Percentiles rank a stretch among this genome's conserved stretches.
Conservation (phyloP, 1,140 invertebrate genomes). For the Prorops nasuta region DNA sequence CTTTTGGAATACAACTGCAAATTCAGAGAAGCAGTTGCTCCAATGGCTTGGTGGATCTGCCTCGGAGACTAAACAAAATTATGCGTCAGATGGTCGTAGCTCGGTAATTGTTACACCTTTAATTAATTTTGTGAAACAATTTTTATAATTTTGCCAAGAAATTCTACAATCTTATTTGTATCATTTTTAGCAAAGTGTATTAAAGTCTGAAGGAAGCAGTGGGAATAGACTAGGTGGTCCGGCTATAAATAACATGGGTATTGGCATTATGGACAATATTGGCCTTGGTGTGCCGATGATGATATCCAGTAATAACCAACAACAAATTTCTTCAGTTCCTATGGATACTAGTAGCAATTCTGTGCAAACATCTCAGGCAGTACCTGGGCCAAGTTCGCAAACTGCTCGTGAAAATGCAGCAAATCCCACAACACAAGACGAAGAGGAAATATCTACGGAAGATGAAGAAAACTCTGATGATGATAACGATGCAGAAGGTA, state of each 20-base stretch:
- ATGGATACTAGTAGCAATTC: constrained; percentile 44
- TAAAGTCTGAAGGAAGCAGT: constrained; percentile 48
- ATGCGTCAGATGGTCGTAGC: constrained; percentile 41
- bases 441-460: constrained; percentile 47
- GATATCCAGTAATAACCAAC: constrained; percentile 42
- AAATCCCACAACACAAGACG: constrained; percentile 37
- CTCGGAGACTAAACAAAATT: constrained; percentile 50
- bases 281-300: constrained; percentile 46
- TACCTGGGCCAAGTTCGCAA: constrained; percentile 48
- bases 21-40: constrained; percentile 60
- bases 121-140: not conserved
- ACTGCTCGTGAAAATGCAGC: constrained; percentile 41
- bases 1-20: constrained; percentile 61
- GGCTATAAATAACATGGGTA: constrained; percentile 47
- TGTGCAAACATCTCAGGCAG: constrained; percentile 43
- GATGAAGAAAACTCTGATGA: constrained; percentile 53
- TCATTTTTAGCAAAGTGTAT: constrained; percentile 38
- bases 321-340: constrained; percentile 53
- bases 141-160: not conserved
- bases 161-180: not conserved
- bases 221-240: constrained; percentile 51
- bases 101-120: constrained; percentile 33
- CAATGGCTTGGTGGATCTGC: constrained; percentile 56
- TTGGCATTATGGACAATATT: constrained; percentile 51
- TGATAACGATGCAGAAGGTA: constrained; percentile 51